Conservation (phyloP, 2,888 invertebrate genomes). For the Scrobipalpa atriplicella region DNA sequence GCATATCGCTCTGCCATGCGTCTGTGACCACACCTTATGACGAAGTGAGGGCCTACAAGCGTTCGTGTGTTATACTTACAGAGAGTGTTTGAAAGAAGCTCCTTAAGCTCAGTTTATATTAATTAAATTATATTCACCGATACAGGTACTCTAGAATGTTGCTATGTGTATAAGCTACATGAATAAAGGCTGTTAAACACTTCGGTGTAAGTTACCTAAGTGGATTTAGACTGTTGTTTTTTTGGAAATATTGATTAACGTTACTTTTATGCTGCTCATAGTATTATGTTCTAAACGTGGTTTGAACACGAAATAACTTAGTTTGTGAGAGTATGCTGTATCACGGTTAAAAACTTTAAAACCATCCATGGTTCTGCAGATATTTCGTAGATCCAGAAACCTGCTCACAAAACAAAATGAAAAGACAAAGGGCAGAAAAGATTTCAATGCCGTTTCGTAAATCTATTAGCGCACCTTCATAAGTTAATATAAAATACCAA, state of each 20-base stretch:
- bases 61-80: not conserved
- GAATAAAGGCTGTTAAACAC: no score
- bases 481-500: not conserved
- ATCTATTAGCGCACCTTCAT: not conserved
- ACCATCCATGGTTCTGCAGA: no score
- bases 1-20: not conserved
- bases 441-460: not conserved
- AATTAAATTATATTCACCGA: slow-evolving; percentile 6
- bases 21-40: not conserved
- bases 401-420: no score
- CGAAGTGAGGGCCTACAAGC: not conserved
- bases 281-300: no score
- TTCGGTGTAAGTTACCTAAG: no score
- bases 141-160: not conserved
- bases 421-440: not conserved
- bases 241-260: no score
- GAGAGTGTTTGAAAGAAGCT: not conserved
- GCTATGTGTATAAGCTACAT: not conserved
- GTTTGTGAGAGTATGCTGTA: no score
- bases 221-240: no score
- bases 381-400: no score
- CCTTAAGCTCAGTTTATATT: not conserved
- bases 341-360: no score
- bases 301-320: no score
- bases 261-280: no score